Conservation (phyloP, 1,140 invertebrate species). For the Ectropis grisescens region DNA sequence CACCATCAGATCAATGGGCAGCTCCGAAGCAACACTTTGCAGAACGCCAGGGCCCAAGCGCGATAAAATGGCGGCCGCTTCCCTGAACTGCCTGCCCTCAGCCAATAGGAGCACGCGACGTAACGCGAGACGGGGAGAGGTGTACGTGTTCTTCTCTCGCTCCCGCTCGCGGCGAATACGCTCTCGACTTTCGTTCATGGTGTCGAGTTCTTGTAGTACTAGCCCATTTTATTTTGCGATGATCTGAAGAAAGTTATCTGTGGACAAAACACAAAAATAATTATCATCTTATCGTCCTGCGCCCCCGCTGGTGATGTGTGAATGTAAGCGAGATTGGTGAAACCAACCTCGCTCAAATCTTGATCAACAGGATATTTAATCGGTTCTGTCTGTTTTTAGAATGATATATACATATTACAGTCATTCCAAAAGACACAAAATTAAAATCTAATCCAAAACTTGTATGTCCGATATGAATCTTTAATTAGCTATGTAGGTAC, state of each 20-base stretch:
- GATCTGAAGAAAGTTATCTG: slow-evolving; percentile 7
- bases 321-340: too few species aligned
- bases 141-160: slow-evolving; percentile 73
- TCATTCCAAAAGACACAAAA: too few species aligned
- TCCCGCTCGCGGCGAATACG: slow-evolving; percentile 70
- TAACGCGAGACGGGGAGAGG: slow-evolving; percentile 81
- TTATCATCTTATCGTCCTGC: too few species aligned
- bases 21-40: slow-evolving; percentile 78
- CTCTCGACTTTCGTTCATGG: slow-evolving; percentile 73
- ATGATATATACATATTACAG: too few species aligned
- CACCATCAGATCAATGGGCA: slow-evolving; percentile 89
- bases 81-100: slow-evolving; percentile 83
- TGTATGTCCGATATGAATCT: too few species aligned
- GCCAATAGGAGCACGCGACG: slow-evolving; percentile 81
- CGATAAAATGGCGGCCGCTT: slow-evolving; percentile 83
- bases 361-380: too few species aligned
- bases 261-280: too few species aligned
- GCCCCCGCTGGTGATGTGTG: too few species aligned
- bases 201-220: slow-evolving; percentile 24
- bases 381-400: too few species aligned
- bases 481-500: too few species aligned
- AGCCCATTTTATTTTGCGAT: slow-evolving; percentile 31
- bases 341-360: too few species aligned
- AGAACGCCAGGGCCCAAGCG: slow-evolving; percentile 82
- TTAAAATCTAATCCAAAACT: too few species aligned